These are phyloP conservation scores for Bombus vancouverensis DNA, from an alignment of 1,140 invertebrate species.

Conservation along the genomic window DNA sequence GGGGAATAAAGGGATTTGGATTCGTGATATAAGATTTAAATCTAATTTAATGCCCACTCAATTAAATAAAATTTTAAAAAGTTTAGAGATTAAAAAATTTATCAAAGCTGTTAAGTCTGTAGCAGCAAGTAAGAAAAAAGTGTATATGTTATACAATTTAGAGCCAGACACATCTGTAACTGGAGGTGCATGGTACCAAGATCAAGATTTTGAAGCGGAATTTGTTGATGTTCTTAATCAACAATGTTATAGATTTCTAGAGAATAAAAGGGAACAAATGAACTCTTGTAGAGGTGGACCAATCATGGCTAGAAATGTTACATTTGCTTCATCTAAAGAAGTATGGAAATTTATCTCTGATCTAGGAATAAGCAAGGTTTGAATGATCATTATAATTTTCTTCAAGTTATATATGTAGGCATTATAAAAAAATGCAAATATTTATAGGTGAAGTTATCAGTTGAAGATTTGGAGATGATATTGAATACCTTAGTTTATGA, in stretches of 20 bases:
- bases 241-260: slow-evolving; percentile 92
- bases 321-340: slow-evolving; percentile 91
- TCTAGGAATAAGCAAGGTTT: slow-evolving; percentile 95
- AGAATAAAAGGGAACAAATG: slow-evolving; percentile 88
- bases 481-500: slow-evolving; percentile 96
- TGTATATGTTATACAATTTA: slow-evolving; percentile 97
- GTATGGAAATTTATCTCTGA: slow-evolving; percentile 95
- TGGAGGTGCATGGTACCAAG: slow-evolving; percentile 98
- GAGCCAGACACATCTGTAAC: slow-evolving; percentile 97
- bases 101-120: slow-evolving; percentile 99
- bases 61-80: slow-evolving; percentile 96
- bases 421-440: slow-evolving; percentile 28
- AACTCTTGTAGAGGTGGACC: slow-evolving; percentile 89
- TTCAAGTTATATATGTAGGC: slow-evolving; percentile 7
- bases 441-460: slow-evolving; percentile 89
- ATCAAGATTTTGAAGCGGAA: slow-evolving; percentile 98
- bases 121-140: slow-evolving; percentile 97
- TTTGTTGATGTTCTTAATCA: slow-evolving; percentile 98
- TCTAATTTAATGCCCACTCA: slow-evolving; percentile 95
- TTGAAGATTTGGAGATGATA: slow-evolving; percentile 96
- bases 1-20: slow-evolving; percentile 98
- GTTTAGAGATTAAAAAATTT: slow-evolving; percentile 95
- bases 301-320: slow-evolving; percentile 88
- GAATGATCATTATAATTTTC: slow-evolving; percentile 2
- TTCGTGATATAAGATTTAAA: slow-evolving; percentile 94